Percentiles rank a stretch among this genome's conserved stretches.
Conservation (phyloP, 2,113 vertebrate genomes). For the Scolopax mira region DNA sequence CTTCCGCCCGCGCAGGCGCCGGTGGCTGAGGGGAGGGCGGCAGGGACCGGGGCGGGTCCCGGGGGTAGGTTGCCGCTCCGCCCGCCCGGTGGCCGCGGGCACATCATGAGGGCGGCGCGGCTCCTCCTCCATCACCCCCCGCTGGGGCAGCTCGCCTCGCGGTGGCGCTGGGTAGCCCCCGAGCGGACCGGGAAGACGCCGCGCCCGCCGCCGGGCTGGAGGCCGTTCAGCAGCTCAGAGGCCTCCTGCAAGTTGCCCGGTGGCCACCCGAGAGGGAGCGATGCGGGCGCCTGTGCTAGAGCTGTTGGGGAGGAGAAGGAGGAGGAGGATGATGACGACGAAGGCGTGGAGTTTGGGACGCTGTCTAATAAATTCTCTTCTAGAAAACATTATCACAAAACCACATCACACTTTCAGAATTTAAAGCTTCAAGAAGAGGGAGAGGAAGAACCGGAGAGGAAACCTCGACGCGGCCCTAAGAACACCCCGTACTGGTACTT, state of each 20-base stretch:
- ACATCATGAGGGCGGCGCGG: not conserved
- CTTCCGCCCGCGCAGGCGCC: not conserved
- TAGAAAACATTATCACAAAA: conserved; percentile 80
- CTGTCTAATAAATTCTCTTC: conserved; percentile 68
- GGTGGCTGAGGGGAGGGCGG: not conserved
- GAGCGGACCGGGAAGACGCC: not conserved
- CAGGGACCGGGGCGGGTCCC: no score
- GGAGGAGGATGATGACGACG: not conserved
- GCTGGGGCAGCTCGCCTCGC: not conserved
- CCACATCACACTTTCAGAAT: conserved; percentile 64
- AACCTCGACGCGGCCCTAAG: conserved; percentile 27
- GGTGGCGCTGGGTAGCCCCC: not conserved
- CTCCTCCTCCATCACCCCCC: not conserved
- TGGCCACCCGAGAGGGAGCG: not conserved
- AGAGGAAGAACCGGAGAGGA: conserved; percentile 39
- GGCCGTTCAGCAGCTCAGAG: not conserved
- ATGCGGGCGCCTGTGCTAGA: not conserved
- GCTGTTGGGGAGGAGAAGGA: not conserved
- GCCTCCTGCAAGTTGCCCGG: not conserved
- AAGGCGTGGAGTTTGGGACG: conserved; percentile 70
- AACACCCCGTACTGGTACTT: conserved; percentile 94
- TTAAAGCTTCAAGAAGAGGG: conserved; percentile 33
- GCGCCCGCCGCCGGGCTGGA: not conserved
- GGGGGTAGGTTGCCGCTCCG: not conserved
- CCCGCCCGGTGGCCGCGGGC: not conserved